Evolutionary conservation across 2,888 invertebrate species (phyloP).

Genomic region (Phaonia tiefii): DNA sequence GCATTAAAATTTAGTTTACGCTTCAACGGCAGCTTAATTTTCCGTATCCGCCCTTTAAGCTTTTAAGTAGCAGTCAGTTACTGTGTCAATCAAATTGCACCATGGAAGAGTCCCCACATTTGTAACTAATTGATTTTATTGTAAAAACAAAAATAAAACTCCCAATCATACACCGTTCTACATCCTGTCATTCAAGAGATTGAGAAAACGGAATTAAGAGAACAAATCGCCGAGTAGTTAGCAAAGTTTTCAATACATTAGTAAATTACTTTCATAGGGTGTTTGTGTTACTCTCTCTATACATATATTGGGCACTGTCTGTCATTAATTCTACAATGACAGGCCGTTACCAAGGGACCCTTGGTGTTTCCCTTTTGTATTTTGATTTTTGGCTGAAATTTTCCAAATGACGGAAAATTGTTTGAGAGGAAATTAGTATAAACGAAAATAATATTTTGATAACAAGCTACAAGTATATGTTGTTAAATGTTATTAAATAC

Average conservation of each 20-base stretch:
- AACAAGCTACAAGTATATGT: too few species aligned
- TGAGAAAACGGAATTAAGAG: not conserved
- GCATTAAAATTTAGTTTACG: not conserved
- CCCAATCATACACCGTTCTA: not conserved
- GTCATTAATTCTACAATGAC: too few species aligned
- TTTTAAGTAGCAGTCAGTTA: conserved; percentile 1
- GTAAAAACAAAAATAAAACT: not conserved
- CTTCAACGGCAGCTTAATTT: conserved; percentile 10
- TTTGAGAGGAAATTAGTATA: too few species aligned
- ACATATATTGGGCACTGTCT: too few species aligned
- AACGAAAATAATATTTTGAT: too few species aligned
- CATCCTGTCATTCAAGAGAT: too few species aligned
- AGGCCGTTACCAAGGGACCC: too few species aligned
- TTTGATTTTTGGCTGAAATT: too few species aligned
- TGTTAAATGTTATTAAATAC: too few species aligned
- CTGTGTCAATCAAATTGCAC: not conserved
- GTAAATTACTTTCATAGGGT: not conserved
- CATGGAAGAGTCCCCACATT: not conserved
- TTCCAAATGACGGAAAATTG: too few species aligned
- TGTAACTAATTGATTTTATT: conserved; percentile 10
- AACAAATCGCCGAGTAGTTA: not conserved
- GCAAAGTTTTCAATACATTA: not conserved
- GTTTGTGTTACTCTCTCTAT: too few species aligned
- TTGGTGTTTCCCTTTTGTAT: too few species aligned
- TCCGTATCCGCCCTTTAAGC: conserved; percentile 13